Percentiles rank a stretch among this genome's conserved stretches.
Conservation (phyloP, 2,888 invertebrate genomes). For the Ennomos erosarius region DNA sequence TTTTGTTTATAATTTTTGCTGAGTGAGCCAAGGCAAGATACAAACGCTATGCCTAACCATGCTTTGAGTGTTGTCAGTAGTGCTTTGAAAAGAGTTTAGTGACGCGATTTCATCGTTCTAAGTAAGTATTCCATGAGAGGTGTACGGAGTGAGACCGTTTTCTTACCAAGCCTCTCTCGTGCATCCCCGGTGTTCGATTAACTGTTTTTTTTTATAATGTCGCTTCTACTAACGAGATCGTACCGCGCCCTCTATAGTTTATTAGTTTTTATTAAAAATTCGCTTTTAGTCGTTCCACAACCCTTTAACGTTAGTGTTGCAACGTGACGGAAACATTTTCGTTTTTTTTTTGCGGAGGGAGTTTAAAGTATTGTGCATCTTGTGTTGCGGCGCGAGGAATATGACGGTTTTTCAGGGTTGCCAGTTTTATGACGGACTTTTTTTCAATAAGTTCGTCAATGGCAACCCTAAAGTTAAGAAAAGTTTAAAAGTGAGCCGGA, state of each 20-base stretch:
- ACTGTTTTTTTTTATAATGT: slow-evolving; percentile 68
- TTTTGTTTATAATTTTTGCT: slow-evolving; percentile 58
- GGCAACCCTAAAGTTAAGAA: slow-evolving; percentile 52
- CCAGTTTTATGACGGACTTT: slow-evolving; percentile 40
- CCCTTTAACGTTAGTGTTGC: slow-evolving; percentile 73
- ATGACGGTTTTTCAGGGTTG: slow-evolving; percentile 48
- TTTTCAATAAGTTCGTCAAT: slow-evolving; percentile 31
- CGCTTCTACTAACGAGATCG: slow-evolving; percentile 81
- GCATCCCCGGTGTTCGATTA: slow-evolving; percentile 80
- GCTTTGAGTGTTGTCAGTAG: slow-evolving; percentile 80
- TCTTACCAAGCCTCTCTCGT: slow-evolving; percentile 62
- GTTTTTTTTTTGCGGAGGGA: slow-evolving; percentile 69
- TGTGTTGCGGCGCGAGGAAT: slow-evolving; percentile 69
- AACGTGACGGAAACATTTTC: slow-evolving; percentile 69
- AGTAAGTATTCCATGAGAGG: slow-evolving; percentile 66
- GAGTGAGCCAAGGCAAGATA: slow-evolving; percentile 60
- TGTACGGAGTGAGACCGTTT: slow-evolving; percentile 61
- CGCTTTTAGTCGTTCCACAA: slow-evolving; percentile 80
- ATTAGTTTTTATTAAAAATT: slow-evolving; percentile 44
- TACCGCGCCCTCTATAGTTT: slow-evolving; percentile 61
- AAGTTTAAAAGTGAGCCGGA: slow-evolving; percentile 68
- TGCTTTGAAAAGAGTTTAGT: slow-evolving; percentile 56
- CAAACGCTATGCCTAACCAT: slow-evolving; percentile 58
- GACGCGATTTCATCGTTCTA: slow-evolving; percentile 44
- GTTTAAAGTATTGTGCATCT: slow-evolving; percentile 83